Evolutionary conservation across 2,888 invertebrate genomes (phyloP), one percentile per base, ranked within the genome.

Genomic region (Scaeva pyrastri): DNA sequence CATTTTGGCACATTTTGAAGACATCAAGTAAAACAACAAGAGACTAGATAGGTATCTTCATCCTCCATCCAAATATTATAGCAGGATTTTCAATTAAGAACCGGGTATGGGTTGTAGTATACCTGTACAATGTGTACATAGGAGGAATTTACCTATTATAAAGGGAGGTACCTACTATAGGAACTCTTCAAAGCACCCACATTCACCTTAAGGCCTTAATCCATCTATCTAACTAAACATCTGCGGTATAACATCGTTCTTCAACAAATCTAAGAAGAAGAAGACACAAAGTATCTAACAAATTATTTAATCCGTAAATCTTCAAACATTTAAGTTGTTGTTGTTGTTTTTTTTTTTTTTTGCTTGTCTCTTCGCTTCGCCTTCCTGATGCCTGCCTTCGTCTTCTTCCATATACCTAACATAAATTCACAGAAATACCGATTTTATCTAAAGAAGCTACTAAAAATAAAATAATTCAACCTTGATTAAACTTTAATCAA

Each of bases 251-350:
- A 36, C 23, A 36, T 31, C 10, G 16, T 16, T n/a, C 39, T 8
- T 45, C 16, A 45, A 31, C 66, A 66, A 48, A 66, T 39, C 64
- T 14, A 16, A 19, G 6, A 36, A 31, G 5, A 31, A 31, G 31
- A 31, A 31, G 31, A 43, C 64, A 41, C 52, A 36, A 55, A 66
- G 56, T 45, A n/a, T 45, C 80, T 85, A 62, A 80, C 80, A 85
- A 80, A 85, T 85, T 80, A 85, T 85, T 80, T 85, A 85, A 85
- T 80, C 80, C 80, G 68, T 80, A 85, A 85, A 80, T 76, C 75
- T 85, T 80, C 80, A 39, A 66, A 31, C 75, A 71, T 72, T 76
- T 75, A 72, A 80, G 16, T 45, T 56, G 2, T 23, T 21, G 10
- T 50, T 52, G 4, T 19, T 12, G 23, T 62, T 62, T 21, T 50